Percentiles rank a stretch among this genome's conserved stretches.
Evolutionary conservation across 2,113 vertebrate species (phyloP).

Genomic region (Tragelaphus buxtoni): DNA sequence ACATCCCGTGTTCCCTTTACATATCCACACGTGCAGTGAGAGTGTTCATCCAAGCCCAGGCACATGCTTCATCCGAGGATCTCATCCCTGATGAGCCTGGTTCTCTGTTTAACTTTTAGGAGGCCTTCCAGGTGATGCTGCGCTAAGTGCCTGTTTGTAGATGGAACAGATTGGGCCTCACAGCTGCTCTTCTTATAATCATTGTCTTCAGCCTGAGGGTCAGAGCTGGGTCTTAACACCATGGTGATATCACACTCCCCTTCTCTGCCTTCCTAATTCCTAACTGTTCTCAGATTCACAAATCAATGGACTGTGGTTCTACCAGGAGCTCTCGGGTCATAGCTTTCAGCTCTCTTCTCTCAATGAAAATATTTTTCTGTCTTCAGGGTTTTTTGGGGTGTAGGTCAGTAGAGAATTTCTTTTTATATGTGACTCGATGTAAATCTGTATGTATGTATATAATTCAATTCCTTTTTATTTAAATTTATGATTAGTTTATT

Average conservation of each 20-base stretch:
- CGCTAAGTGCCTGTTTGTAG: not conserved
- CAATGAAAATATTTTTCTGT: not conserved
- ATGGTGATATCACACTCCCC: not conserved
- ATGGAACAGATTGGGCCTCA: not conserved
- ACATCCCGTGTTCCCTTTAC: not conserved
- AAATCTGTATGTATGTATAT: not conserved
- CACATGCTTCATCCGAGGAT: not conserved
- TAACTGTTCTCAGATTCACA: not conserved
- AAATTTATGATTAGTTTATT: not conserved
- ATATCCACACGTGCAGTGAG: no score
- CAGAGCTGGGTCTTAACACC: not conserved
- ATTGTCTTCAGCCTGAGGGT: not conserved
- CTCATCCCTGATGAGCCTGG: not conserved
- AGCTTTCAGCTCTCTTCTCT: not conserved
- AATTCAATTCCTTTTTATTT: not conserved
- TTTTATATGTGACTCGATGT: not conserved
- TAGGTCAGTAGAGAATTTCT: not conserved
- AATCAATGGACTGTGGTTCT: not conserved
- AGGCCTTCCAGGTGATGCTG: not conserved
- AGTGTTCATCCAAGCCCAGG: not conserved
- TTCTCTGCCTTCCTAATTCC: not conserved
- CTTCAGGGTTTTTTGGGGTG: not conserved
- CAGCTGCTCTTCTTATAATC: not conserved
- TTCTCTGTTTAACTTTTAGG: not conserved
- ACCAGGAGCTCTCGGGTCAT: not conserved